These are phyloP conservation scores for Orthosia cruda DNA, from an alignment of 2,888 invertebrate genomes.

Conservation along the genomic window DNA sequence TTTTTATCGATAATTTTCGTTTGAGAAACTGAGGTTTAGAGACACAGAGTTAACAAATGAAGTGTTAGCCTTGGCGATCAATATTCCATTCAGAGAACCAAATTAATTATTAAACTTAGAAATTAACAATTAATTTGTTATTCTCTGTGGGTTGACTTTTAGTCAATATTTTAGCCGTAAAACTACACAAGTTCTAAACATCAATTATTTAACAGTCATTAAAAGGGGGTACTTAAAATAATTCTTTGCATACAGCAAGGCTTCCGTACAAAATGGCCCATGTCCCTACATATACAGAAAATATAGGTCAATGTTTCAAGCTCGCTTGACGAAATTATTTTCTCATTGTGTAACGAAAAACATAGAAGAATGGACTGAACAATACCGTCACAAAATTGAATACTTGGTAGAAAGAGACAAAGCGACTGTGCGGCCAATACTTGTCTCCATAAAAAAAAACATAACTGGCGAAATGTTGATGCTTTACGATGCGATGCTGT, in stretches of 20 bases:
- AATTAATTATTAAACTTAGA: not conserved
- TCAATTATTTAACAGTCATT: constrained; percentile 48
- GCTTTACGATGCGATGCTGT: no score
- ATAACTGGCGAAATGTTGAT: no score
- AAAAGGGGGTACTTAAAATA: constrained; percentile 29
- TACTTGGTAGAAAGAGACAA: no score
- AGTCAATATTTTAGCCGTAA: constrained; percentile 1
- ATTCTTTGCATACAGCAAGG: constrained; percentile 27
- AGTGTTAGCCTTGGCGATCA: constrained; percentile 5
- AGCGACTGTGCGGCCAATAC: no score
- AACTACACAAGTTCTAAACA: constrained; percentile 39
- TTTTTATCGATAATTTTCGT: not conserved
- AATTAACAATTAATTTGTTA: not conserved
- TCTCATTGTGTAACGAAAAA: not conserved
- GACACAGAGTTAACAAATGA: constrained; percentile 34
- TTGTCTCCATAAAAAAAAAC: no score
- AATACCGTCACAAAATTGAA: no score
- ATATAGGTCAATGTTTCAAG: constrained; percentile 1
- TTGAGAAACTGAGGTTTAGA: not conserved
- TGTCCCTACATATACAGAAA: not conserved
- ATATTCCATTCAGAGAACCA: not conserved
- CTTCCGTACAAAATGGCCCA: constrained; percentile 46
- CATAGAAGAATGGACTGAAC: no score
- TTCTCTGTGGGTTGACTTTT: constrained; percentile 7
- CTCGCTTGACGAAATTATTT: not conserved